phyloP scores from a whole-genome alignment of 2,113 vertebrate species.

The Ictalurus furcatus region DNA sequence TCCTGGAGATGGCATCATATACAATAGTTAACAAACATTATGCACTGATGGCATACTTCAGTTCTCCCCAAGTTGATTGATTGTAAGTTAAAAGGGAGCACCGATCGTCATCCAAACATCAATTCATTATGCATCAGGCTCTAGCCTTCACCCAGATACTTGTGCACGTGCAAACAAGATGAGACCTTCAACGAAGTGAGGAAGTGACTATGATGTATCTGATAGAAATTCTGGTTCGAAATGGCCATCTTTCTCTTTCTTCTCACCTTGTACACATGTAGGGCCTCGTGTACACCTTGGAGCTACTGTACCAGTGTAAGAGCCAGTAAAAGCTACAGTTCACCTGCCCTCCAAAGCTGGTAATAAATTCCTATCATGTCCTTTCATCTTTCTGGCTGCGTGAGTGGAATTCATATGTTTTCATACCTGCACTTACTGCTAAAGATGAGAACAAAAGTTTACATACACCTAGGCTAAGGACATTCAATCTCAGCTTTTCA shows the following conservation, averaged over 20 bases:
- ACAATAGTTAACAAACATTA: background rate
- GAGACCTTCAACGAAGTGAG: background rate
- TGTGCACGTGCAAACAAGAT: background rate
- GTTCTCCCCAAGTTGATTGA: background rate
- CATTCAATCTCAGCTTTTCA: too few relatives aligned
- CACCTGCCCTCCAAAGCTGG: background rate
- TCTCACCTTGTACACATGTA: background rate
- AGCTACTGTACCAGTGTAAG: background rate
- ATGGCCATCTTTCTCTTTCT: background rate
- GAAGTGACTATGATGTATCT: background rate
- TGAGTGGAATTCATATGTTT: background rate
- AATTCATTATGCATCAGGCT: background rate
- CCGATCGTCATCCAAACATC: background rate
- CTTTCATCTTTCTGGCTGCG: background rate
- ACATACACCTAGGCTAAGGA: background rate
- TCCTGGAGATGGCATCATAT: background rate
- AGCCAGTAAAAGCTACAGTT: background rate
- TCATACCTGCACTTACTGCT: background rate
- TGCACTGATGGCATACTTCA: background rate
- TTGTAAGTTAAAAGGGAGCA: background rate
- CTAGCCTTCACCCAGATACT: background rate
- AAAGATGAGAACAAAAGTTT: background rate
- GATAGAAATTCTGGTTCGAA: background rate
- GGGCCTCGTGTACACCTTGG: background rate
- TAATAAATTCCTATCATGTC: background rate